A percentile compares a stretch with the other conserved stretches of the same genome.
phyloP scores from a whole-genome alignment of 2,113 vertebrate species.

The Nothocercus julius region DNA sequence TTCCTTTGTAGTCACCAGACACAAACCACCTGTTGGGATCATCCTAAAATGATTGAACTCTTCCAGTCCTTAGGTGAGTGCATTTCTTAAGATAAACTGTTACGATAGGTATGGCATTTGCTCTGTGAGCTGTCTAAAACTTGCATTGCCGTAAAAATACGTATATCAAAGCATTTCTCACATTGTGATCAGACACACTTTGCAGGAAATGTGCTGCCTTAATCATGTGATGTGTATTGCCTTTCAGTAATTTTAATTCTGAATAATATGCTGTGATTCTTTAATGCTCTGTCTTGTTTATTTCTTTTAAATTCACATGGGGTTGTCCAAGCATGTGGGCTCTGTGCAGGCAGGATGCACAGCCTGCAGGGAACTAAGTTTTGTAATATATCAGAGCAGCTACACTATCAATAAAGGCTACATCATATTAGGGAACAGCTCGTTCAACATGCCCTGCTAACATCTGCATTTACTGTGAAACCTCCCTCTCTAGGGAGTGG shows the following conservation, averaged over 20 bases:
- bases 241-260: not conserved
- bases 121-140: not conserved
- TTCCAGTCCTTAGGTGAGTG: constrained; percentile 92
- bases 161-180: not conserved
- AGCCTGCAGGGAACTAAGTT: not conserved
- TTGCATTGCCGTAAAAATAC: not conserved
- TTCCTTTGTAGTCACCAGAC: constrained; percentile 87
- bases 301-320: not conserved
- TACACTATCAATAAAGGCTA: not conserved
- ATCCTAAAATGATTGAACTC: constrained; percentile 95
- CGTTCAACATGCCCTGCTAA: not conserved
- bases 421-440: not conserved
- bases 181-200: not conserved
- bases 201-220: not conserved
- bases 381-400: not conserved
- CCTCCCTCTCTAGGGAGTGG: not conserved
- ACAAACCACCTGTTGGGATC: constrained; percentile 95
- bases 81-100: not conserved
- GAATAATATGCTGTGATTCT: not conserved
- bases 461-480: not conserved
- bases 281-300: not conserved
- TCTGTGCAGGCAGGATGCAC: not conserved
- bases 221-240: fast-evolving
- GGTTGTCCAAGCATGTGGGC: not conserved
- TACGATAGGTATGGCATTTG: not conserved